Base-by-base conservation (phyloP, 2,888 invertebrate species). In the Lycocerus yunnanus region DNA sequence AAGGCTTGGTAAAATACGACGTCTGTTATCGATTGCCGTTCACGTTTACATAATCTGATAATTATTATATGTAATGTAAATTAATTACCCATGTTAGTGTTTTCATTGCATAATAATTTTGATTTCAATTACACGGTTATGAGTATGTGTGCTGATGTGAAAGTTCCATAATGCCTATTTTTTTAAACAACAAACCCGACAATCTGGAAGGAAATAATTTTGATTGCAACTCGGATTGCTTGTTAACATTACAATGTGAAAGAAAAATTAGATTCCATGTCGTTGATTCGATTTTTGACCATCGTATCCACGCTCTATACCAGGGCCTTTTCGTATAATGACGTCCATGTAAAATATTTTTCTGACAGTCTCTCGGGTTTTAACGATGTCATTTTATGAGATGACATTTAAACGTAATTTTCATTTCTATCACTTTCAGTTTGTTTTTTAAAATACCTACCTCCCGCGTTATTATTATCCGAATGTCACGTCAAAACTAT, bases 41-140 rank as follows among this genome's bases (percentile, higher is more conserved):
- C 61, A 18, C 61, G 61, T 20, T 63, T 18, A 20, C 16, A 18
- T 63, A 63, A 20, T 43, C 43, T 43, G 43, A 43, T 43, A 63
- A 63, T 63, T 18, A 63, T 20, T 63, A 63, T 20, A 63, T 63
- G 18, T 63, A 63, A 63, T 20, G 61, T 63, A 63, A 63, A 63
- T 63, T 63, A 63, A 63, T 63, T 63, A 63, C 61, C 61, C 43
- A 43, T 43, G 43, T 43, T 43, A 43, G 43, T 43, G 43, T 43
- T 43, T 43, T 43, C 43, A n/a, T 43, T 43, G 43, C 43, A 43
- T 43, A 43, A 43, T 43, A 43, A 43, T 43, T 43, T 43, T 43
- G 43, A 43, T 43, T 43, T 43, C 43, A 43, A 43, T 43, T 43
- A 43, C 43, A 43, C 43, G 43, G 43, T 43, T 43, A 43, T 43